Percentiles rank a stretch among this genome's conserved stretches.
Evolutionary conservation across 1,140 invertebrate genomes (phyloP).

Genomic region (Drosophila albomicans): DNA sequence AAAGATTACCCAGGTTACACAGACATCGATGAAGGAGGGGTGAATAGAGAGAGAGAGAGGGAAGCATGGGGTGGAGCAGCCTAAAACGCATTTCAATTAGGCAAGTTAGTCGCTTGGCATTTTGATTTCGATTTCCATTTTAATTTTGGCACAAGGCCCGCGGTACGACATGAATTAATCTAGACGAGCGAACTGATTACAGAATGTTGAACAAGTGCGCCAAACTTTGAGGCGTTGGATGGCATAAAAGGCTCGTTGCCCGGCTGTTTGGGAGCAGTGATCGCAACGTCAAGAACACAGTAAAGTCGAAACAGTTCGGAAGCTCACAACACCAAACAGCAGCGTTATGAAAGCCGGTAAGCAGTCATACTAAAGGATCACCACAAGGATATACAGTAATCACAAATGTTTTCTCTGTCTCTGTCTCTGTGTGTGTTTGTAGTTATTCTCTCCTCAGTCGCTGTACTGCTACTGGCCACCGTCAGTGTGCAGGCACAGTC

Average conservation of each 20-base stretch:
- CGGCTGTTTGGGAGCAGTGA: conserved; percentile 57
- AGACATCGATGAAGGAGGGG: not conserved
- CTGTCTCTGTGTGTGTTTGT: no score
- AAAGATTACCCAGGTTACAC: conserved; percentile 25
- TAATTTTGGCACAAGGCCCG: conserved; percentile 46
- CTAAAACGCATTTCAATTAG: conserved; percentile 39
- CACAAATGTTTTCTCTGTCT: no score
- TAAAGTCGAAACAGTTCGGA: conserved; percentile 45
- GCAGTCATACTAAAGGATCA: not conserved
- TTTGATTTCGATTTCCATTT: conserved; percentile 55
- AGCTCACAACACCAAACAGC: conserved; percentile 8
- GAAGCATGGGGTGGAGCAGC: not conserved
- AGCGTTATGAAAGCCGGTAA: conserved; percentile 73
- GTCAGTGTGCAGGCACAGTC: conserved; percentile 38
- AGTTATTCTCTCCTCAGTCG: conserved; percentile 57
- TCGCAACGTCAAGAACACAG: conserved; percentile 53
- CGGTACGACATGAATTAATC: conserved; percentile 68
- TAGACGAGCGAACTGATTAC: conserved; percentile 69
- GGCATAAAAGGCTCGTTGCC: conserved; percentile 61
- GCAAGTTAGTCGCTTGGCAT: conserved; percentile 17
- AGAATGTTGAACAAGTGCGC: conserved; percentile 48
- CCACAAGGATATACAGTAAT: not conserved
- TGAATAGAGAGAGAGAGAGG: no score
- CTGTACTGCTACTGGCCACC: conserved; percentile 56
- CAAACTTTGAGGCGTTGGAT: not conserved